These are phyloP conservation scores for Manduca sexta DNA, from an alignment of 1,140 invertebrate genomes.

Conservation along the genomic window DNA sequence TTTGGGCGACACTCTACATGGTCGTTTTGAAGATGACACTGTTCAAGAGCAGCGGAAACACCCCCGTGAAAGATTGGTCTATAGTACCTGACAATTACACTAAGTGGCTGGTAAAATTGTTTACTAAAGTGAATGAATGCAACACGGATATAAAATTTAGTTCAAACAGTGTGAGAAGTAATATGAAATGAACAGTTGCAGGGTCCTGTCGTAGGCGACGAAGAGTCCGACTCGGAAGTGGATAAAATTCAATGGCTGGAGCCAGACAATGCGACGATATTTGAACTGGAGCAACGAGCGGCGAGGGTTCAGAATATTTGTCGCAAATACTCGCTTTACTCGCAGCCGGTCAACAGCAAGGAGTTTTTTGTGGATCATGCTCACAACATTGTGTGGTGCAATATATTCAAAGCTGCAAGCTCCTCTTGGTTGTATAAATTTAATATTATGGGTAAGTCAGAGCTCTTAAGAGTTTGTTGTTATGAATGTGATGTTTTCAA, in stretches of 20 bases:
- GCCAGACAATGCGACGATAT: constrained; percentile 47
- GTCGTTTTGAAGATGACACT: constrained; percentile 70
- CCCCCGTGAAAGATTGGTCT: constrained; percentile 44
- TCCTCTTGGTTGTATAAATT: constrained; percentile 88
- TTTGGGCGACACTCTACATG: constrained; percentile 66
- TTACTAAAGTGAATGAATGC: not conserved
- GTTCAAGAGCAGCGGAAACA: constrained; percentile 49
- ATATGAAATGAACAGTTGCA: constrained; percentile 32
- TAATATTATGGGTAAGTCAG: constrained; percentile 76
- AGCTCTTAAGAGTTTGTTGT: constrained; percentile 3
- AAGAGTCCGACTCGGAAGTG: constrained; percentile 31
- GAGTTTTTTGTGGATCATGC: constrained; percentile 83
- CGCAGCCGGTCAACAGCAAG: constrained; percentile 69
- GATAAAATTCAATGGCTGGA: constrained; percentile 38
- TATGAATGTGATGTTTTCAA: too few relatives aligned
- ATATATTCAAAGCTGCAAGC: constrained; percentile 86
- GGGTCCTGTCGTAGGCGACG: constrained; percentile 51
- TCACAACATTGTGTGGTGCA: constrained; percentile 84
- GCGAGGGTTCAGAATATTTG: constrained; percentile 38
- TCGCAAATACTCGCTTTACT: constrained; percentile 21
- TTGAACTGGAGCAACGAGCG: constrained; percentile 39
- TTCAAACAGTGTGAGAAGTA: not conserved
- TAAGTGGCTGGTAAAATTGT: constrained; percentile 55
- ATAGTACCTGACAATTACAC: constrained; percentile 63
- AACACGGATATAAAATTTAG: not conserved